Conservation (phyloP, 2,113 vertebrate species). For the Camelus bactrianus region DNA sequence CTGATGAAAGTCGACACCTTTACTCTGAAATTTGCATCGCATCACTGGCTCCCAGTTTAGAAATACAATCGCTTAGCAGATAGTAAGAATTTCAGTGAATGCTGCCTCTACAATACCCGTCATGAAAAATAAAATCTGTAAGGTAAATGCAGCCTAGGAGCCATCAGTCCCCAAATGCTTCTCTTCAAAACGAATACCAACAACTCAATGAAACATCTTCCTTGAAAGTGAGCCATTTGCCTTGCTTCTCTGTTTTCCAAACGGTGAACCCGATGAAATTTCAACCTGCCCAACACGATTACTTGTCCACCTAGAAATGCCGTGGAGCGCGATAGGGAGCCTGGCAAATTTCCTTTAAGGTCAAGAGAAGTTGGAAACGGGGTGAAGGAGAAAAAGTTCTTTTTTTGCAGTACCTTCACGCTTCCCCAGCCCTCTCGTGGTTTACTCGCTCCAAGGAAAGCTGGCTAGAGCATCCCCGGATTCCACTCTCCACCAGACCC, state of each 20-base stretch:
- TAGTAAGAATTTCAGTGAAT: slow-evolving; percentile 45
- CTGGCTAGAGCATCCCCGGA: slow-evolving; percentile 59
- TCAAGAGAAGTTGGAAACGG: slow-evolving; percentile 69
- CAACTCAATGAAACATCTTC: slow-evolving; percentile 26
- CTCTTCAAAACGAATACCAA: slow-evolving; percentile 13
- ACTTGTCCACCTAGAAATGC: slow-evolving; percentile 45
- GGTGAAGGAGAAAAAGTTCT: slow-evolving; percentile 70
- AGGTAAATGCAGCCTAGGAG: background rate
- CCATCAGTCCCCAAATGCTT: background rate
- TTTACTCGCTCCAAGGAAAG: slow-evolving; percentile 36
- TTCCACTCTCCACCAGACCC: slow-evolving; percentile 64
- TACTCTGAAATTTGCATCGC: slow-evolving; percentile 79
- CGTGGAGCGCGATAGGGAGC: slow-evolving; percentile 5
- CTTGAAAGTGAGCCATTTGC: slow-evolving; percentile 49
- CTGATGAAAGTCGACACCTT: slow-evolving; percentile 84
- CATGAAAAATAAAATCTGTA: slow-evolving; percentile 32
- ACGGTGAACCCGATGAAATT: slow-evolving; percentile 57
- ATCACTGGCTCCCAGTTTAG: slow-evolving; percentile 61
- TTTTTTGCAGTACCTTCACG: slow-evolving; percentile 16
- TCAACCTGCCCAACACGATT: slow-evolving; percentile 47
- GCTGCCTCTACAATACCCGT: background rate
- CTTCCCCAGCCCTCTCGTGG: background rate
- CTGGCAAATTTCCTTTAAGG: slow-evolving; percentile 61
- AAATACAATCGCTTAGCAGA: slow-evolving; percentile 66
- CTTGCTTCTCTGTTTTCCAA: background rate